Base-by-base conservation (phyloP, 2,797 vertebrate genomes). In the Myotis vivesi region DNA sequence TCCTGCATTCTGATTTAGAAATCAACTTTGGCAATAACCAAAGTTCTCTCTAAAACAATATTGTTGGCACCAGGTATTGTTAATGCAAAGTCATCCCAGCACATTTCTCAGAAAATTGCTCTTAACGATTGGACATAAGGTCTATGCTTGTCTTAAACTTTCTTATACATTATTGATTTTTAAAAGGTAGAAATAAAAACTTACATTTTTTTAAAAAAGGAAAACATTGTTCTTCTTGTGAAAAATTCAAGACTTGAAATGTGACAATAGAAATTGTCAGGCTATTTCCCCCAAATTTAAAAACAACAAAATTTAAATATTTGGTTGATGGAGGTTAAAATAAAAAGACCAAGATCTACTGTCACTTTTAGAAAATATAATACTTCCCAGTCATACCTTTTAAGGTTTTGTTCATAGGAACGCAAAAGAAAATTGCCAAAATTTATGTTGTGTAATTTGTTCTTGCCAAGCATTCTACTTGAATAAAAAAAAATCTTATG, bases 221-320 rank as follows among this genome's bases (percentile, higher is more conserved):
- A 75, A 97, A 94, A n/a, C 19, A 36, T 49, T 75, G 23, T 15
- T 82, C 86, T 77, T 79, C 55, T 68, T 59, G 36, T 28, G 11
- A 69, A 87, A 92, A 87, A 83, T 51, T 44, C 22, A 83, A 79
- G 6, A 59, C 15, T 38, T 92, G 28, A 81, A 92, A 90, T 38
- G 51, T 30, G 41, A 87, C 82, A 87, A 72, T 38, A 38, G 38
- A 85, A 85, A 90, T 11, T 68, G 46, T 87, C 55, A 89, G 77
- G 71, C 64, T 84, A 84, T 62, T 55, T 49, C 1, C 25, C 49
- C 53, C 30, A 77, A 68, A 38, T n/a, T 77, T 49, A 41, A 95
- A 94, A 97, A 76, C 62, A 84, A 30, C 33, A 66, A 72, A 59
- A 89, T 69, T 73, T 59, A 66, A 92, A 77, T 92, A 86, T 84